Evolutionary conservation across 1,140 invertebrate genomes (phyloP).

Genomic region (Magallana ariakensis): DNA sequence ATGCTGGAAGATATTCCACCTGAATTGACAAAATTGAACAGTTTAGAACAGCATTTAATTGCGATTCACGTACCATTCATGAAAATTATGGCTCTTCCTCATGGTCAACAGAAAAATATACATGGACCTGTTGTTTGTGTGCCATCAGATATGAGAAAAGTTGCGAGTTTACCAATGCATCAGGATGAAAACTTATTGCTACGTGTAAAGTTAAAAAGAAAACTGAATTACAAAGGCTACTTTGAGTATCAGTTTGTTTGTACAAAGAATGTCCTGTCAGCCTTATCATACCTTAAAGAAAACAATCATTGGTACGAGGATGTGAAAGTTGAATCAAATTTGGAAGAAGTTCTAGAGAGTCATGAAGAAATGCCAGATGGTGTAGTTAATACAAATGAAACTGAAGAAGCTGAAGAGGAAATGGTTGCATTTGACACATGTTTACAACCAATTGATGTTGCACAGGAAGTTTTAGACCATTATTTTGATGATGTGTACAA

Average conservation of each 20-base stretch:
- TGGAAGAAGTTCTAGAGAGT: background rate
- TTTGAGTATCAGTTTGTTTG: constrained; percentile 43
- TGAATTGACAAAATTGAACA: constrained; percentile 38
- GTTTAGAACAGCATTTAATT: constrained; percentile 21
- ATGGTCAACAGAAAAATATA: constrained; percentile 31
- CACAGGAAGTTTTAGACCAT: constrained; percentile 54
- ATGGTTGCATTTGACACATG: constrained; percentile 50
- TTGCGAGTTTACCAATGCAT: constrained; percentile 12
- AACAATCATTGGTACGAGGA: constrained; percentile 47
- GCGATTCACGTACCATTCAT: constrained; percentile 8
- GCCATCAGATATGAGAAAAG: constrained; percentile 33
- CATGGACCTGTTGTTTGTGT: constrained; percentile 48
- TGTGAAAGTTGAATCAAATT: background rate
- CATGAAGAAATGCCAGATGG: too few species aligned
- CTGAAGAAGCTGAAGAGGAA: constrained; percentile 26
- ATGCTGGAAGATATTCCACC: constrained; percentile 14
- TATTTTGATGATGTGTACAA: constrained; percentile 51
- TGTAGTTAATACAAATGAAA: background rate
- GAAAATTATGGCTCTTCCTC: constrained; percentile 17
- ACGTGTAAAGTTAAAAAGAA: constrained; percentile 50
- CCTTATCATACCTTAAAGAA: constrained; percentile 33
- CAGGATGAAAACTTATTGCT: constrained; percentile 37
- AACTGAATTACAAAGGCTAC: constrained; percentile 47
- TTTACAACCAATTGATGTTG: constrained; percentile 58
- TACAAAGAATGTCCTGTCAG: constrained; percentile 35